Base-by-base conservation (phyloP, 2,888 invertebrate species). In the Rugalucina vietnamica region DNA sequence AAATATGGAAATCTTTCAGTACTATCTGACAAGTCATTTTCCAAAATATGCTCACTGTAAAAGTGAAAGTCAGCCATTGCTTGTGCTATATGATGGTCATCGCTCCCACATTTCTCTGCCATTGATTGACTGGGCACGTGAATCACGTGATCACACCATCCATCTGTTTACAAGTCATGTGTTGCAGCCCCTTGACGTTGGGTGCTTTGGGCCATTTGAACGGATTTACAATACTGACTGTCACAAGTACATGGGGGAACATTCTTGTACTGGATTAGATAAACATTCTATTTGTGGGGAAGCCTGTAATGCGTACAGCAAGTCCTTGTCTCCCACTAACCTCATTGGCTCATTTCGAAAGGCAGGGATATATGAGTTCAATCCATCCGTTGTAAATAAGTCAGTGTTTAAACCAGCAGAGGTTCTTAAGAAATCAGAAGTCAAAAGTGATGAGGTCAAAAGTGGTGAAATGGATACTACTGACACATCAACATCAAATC, bases 31-130 rank as follows among this genome's bases (percentile, higher is more conserved):
- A 34, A 37, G 36, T 36, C 74, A 72, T 54, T 75, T 80, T 14
- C 29, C 43, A 24, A 74, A 69, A 69, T 80, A 50, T 36, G 32
- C 39, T 10, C 77, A 29, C 21, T 39, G 29, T 1, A 29, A 50
- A 57, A 27, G 32, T n/a, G 24, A 39, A 14, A 37, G 32, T 12
- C 43, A 57, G 21, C 60, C 65, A 10, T 5, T 79, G 1, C 27
- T 79, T 14, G 14, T 79, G 8, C 27, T 79, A 5, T 78, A 70
- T 79, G 72, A 79, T 79, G 79, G 60, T 8, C 79, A 79, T 36
- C 12, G 24, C 18, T 74, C 79, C 29, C 79, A 79, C 12, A 74
- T 65, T 65, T 34, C 29, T 32, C 34, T 74, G 2, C 21, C 27
- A 2, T n/a, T 54, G 0, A 69, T 75, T 69, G 75, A 80, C 10